A percentile compares a stretch with the other conserved stretches of the same genome.
Conservation (phyloP, 1,140 invertebrate species). For the Zeugodacus cucurbitae region DNA sequence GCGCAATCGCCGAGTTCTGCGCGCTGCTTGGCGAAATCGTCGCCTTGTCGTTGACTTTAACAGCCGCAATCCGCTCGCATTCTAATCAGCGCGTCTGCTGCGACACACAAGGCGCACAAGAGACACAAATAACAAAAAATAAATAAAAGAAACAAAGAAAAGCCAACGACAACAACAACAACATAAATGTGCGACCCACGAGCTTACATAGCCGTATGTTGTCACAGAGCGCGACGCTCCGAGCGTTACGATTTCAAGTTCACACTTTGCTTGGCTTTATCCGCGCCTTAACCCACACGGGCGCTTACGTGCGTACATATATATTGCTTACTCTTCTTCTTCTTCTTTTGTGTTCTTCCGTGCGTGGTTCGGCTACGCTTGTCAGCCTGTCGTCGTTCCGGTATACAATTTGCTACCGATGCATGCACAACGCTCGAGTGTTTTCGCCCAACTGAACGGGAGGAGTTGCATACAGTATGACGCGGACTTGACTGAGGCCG, state of each 20-base stretch:
- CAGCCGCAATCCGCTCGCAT: neutral
- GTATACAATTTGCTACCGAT: slow-evolving; percentile 11
- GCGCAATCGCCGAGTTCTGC: slow-evolving; percentile 39
- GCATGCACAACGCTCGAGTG: neutral
- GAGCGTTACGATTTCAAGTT: slow-evolving; percentile 11
- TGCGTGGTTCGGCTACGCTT: neutral
- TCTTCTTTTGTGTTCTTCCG: neutral
- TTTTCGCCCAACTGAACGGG: slow-evolving; percentile 23
- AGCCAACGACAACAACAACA: neutral
- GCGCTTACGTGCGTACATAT: neutral
- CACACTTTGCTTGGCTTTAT: slow-evolving; percentile 8
- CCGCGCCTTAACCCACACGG: neutral
- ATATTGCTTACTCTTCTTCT: neutral
- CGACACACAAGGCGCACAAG: neutral
- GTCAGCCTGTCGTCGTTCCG: slow-evolving; percentile 37
- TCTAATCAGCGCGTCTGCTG: slow-evolving; percentile 4
- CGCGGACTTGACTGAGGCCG: neutral
- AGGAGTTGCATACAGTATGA: neutral
- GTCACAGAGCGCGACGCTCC: neutral
- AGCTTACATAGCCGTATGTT: neutral
- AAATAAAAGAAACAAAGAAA: neutral
- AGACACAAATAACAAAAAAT: neutral
- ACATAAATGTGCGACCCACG: neutral
- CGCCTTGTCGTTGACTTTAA: slow-evolving; percentile 21
- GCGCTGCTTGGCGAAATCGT: neutral